These are phyloP conservation scores for Toxotes lorentzi DNA, from an alignment of 2,797 vertebrate genomes.

Conservation along the genomic window DNA sequence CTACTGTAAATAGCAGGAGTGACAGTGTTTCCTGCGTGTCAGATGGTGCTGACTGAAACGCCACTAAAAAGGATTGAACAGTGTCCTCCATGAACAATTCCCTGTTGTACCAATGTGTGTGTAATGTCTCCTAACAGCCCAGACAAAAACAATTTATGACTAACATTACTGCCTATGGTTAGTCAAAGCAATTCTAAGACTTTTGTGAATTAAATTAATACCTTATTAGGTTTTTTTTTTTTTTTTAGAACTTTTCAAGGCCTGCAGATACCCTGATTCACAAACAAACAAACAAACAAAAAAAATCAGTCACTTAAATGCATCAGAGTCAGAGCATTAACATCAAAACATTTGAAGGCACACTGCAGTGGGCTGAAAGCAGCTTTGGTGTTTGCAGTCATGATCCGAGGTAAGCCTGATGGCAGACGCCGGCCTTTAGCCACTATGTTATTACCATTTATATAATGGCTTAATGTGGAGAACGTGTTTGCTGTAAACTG, in stretches of 20 bases:
- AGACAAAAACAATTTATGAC: neutral
- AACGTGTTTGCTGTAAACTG: slow-evolving; percentile 57
- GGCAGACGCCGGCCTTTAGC: slow-evolving; percentile 35
- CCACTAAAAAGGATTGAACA: too few species aligned
- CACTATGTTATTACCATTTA: slow-evolving; percentile 28
- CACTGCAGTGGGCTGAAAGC: slow-evolving; percentile 44
- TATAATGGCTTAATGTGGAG: slow-evolving; percentile 32
- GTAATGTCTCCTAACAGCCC: neutral
- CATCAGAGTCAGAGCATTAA: slow-evolving; percentile 59
- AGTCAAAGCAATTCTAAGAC: too few species aligned
- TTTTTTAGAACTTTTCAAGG: neutral
- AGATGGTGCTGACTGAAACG: neutral
- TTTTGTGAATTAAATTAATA: neutral
- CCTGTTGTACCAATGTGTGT: too few species aligned
- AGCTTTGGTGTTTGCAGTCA: slow-evolving; percentile 42
- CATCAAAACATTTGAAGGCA: slow-evolving; percentile 50
- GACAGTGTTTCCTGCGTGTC: neutral
- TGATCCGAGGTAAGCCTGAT: slow-evolving; percentile 41
- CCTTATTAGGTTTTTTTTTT: neutral
- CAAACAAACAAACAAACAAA: slow-evolving; percentile 18
- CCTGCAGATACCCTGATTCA: slow-evolving; percentile 56
- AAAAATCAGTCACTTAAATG: slow-evolving; percentile 7
- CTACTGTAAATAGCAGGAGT: neutral
- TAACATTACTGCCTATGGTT: neutral
- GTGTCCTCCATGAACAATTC: too few species aligned